A percentile compares a stretch with the other conserved stretches of the same genome.
These are phyloP conservation scores for Hyphantria cunea DNA, from an alignment of 1,140 invertebrate species.

Conservation along the genomic window DNA sequence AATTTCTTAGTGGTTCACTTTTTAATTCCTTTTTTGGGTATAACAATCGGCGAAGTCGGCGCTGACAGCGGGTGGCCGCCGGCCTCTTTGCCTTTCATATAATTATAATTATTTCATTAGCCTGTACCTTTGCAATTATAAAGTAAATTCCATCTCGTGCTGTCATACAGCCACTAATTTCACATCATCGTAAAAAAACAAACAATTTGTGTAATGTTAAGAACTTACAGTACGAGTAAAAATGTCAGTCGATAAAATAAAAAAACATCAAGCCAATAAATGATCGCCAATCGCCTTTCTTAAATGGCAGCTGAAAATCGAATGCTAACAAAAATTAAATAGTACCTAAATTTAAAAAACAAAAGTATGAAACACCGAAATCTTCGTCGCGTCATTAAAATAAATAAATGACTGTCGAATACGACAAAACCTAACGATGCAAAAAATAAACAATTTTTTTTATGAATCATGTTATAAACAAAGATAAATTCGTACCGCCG, in stretches of 20 bases:
- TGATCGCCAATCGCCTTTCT: constrained; percentile 10
- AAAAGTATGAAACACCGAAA: constrained; percentile 3
- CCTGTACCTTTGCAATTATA: constrained; percentile 70
- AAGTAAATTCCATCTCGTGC: constrained; percentile 62
- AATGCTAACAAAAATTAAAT: constrained; percentile 8
- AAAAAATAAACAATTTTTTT: constrained; percentile 58
- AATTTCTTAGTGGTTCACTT: constrained; percentile 62
- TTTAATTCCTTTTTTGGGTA: constrained; percentile 76
- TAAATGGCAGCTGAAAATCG: constrained; percentile 6
- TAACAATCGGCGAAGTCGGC: constrained; percentile 63
- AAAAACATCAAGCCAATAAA: constrained; percentile 10
- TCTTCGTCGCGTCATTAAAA: constrained; percentile 22
- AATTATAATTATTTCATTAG: constrained; percentile 80
- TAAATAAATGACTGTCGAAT: constrained; percentile 25
- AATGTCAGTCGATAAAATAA: constrained; percentile 4
- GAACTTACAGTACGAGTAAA: neutral
- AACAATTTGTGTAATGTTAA: no score
- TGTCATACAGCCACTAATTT: constrained; percentile 41
- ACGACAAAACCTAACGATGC: constrained; percentile 45
- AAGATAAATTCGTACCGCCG: constrained; percentile 66
- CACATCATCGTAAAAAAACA: constrained; percentile 34
- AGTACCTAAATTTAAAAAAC: constrained; percentile 5
- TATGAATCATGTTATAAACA: constrained; percentile 65
- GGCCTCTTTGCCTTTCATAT: constrained; percentile 62
- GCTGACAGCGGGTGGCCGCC: constrained; percentile 70